phyloP scores from a whole-genome alignment of 1,140 invertebrate genomes.

The Matsumurasca onukii region DNA sequence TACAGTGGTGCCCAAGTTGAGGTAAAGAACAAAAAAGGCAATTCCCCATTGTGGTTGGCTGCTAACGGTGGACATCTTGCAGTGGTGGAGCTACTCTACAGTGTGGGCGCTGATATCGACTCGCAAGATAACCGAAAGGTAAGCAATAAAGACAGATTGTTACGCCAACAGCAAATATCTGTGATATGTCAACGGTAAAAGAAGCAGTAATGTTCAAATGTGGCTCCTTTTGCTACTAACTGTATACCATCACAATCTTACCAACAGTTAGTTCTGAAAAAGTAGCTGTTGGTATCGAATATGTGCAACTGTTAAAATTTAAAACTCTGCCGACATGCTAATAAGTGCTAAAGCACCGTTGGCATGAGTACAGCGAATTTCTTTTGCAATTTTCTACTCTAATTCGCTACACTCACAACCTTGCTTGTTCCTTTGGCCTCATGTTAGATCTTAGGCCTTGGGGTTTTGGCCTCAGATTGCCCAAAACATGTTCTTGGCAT shows the following conservation, averaged over 20 bases:
- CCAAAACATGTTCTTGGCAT: no score
- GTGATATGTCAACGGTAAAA: no score
- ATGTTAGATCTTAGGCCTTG: no score
- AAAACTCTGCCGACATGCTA: no score
- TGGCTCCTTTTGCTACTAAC: neutral
- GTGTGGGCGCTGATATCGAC: conserved; percentile 92
- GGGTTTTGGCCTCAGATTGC: no score
- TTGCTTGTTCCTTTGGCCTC: no score
- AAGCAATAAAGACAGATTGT: conserved; percentile 40
- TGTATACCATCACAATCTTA: neutral
- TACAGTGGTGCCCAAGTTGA: conserved; percentile 83
- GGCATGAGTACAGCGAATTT: no score
- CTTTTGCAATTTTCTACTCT: no score
- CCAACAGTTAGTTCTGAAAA: neutral
- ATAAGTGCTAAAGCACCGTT: no score
- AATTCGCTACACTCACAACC: no score
- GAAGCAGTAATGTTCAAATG: neutral
- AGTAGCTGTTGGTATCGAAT: no score
- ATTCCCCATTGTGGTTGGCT: conserved; percentile 96
- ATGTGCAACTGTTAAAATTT: no score
- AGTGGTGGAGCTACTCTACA: conserved; percentile 91
- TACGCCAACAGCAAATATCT: neutral
- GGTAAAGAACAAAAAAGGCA: conserved; percentile 99
- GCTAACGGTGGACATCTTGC: conserved; percentile 97
- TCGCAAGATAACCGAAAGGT: conserved; percentile 93